These are phyloP conservation scores for Meiosimyza decipiens DNA, from an alignment of 2,888 invertebrate species.

Conservation along the genomic window DNA sequence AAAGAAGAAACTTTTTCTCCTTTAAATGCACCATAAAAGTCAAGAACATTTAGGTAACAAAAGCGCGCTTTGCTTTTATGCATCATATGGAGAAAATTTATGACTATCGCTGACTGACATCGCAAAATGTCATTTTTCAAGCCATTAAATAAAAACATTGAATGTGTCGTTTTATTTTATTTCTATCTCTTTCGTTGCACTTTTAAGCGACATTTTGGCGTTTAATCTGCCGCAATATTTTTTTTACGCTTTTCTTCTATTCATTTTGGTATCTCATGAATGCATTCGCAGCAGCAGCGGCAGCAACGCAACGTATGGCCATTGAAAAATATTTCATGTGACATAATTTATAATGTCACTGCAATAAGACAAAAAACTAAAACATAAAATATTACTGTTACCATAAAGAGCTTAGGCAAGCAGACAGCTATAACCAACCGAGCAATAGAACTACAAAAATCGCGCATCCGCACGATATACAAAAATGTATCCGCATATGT, in stretches of 20 bases:
- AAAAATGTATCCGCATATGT: too few relatives aligned
- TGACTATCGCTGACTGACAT: slow-evolving; percentile 17
- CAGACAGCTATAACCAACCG: too few relatives aligned
- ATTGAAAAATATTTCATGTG: slow-evolving; percentile 16
- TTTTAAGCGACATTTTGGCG: background rate
- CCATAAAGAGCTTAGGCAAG: too few relatives aligned
- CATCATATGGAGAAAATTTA: background rate
- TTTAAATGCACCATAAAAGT: too few relatives aligned
- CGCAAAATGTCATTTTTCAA: slow-evolving; percentile 20
- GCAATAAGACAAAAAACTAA: background rate
- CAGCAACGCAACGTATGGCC: slow-evolving; percentile 15
- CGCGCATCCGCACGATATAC: too few relatives aligned
- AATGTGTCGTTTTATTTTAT: background rate
- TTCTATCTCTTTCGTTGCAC: background rate
- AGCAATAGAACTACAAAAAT: too few relatives aligned
- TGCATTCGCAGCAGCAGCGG: slow-evolving; percentile 23
- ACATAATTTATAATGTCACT: slow-evolving; percentile 25
- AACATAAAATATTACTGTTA: background rate
- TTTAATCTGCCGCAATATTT: background rate
- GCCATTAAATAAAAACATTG: slow-evolving; percentile 16
- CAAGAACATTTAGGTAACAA: too few relatives aligned
- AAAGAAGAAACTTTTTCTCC: too few relatives aligned
- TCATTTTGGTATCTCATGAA: background rate
- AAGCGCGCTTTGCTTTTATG: too few relatives aligned
- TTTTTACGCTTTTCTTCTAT: too few relatives aligned